phyloP scores from a whole-genome alignment of 2,113 vertebrate species.

The Caracal caracal region DNA sequence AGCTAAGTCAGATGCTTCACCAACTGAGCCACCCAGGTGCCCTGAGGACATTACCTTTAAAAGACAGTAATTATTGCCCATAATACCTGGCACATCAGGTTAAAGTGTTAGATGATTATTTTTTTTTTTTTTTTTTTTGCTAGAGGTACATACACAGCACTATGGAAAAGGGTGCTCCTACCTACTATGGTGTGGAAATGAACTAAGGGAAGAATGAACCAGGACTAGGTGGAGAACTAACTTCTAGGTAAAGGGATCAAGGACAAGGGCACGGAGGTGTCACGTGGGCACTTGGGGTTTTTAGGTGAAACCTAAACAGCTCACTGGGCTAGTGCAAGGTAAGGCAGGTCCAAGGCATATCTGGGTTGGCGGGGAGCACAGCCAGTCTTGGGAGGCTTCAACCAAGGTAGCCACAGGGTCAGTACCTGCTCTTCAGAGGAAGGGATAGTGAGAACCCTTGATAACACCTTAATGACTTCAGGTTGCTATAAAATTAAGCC shows the following conservation, averaged over 20 bases:
- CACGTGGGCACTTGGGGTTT: background rate
- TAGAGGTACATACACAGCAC: background rate
- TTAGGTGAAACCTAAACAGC: rapidly evolving
- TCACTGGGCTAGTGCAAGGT: background rate
- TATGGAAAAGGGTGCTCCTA: background rate
- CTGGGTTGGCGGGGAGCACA: background rate
- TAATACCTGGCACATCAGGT: background rate
- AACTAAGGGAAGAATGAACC: background rate
- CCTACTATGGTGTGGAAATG: background rate
- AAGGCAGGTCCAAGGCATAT: rapidly evolving
- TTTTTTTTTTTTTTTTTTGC: background rate
- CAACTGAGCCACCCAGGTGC: too few species aligned
- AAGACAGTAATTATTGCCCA: background rate
- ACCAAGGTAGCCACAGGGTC: background rate
- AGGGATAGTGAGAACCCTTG: background rate
- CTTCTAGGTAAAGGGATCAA: background rate
- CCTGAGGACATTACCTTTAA: background rate
- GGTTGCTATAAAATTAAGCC: conserved; percentile 6
- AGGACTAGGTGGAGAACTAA: background rate
- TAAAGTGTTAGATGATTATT: background rate
- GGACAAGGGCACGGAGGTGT: background rate
- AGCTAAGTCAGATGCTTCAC: too few species aligned
- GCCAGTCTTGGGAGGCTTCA: background rate
- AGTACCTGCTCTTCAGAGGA: background rate
- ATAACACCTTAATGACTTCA: background rate